Percentiles rank a stretch among this genome's conserved stretches.
Conservation (phyloP, 2,797 vertebrate genomes). For the Arctocebus calabarensis region DNA sequence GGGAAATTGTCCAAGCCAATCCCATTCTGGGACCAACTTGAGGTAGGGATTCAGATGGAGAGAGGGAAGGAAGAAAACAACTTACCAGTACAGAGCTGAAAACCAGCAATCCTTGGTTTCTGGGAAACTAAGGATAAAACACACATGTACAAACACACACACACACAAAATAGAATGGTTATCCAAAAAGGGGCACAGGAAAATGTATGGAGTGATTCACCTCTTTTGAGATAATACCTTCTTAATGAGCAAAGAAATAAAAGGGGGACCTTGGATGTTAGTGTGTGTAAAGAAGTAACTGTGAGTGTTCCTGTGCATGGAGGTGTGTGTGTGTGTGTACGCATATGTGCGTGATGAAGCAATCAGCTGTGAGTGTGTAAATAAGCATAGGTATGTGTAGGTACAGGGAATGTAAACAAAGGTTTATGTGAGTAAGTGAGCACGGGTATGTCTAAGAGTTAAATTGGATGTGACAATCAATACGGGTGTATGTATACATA, state of each 20-base stretch:
- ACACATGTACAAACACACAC: constrained; percentile 80
- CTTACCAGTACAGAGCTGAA: constrained; percentile 90
- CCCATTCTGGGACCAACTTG: not conserved
- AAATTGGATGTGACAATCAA: not conserved
- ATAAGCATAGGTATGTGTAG: not conserved
- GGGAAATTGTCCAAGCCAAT: not conserved
- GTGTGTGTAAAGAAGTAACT: not conserved
- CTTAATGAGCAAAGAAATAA: constrained; percentile 81
- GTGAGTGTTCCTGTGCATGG: not conserved
- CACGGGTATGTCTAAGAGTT: not conserved
- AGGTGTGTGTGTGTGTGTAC: not conserved
- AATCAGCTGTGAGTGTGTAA: not conserved
- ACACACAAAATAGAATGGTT: constrained; percentile 71
- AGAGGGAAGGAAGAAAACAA: not conserved
- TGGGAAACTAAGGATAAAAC: constrained; percentile 88
- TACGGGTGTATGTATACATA: not conserved
- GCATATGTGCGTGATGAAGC: not conserved
- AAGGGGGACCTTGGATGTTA: constrained; percentile 58
- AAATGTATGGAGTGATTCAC: not conserved
- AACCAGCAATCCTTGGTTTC: constrained; percentile 93
- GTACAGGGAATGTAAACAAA: not conserved
- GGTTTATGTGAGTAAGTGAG: not conserved
- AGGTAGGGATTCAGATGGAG: not conserved
- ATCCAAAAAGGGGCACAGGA: not conserved
- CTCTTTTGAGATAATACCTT: constrained; percentile 66